Base-by-base conservation (phyloP, 1,140 invertebrate species). In the Trypoxylus dichotomus region DNA sequence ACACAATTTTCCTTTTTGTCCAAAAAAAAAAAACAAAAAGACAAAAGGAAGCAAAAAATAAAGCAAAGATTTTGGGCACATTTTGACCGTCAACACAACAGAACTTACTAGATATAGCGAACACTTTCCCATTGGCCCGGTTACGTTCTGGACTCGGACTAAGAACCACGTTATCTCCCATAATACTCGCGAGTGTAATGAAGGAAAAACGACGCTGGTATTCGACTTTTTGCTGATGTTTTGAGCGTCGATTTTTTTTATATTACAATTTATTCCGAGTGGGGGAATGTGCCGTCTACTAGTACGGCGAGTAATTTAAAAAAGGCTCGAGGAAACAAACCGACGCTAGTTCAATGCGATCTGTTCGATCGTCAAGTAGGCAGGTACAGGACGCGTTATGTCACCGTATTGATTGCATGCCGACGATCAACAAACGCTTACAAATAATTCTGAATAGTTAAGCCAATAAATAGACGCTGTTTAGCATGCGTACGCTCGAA, bases 21-120 rank as follows among this genome's bases (percentile, higher is more conserved):
- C 15, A 54, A 54, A 6, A 6, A 54, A n/a, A n/a, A n/a, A n/a
- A 54, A 54, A 2, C 42, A 43, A 43, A 43, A 8, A 8, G 15
- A 8, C 42, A 43, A 43, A 5, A 54, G 47, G 6, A 54, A 54
- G 47, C 15, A 54, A 54, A 7, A 7, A 32, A 37, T 7, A 37
- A 37, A 37, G 3, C n/a, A 37, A 37, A 5, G 0, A 7, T 37
- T 37, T 37, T 2, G 32, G 32, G 5, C 32, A 19, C 47, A n/a
- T 8, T 58, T 58, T 58, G 15, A n/a, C 2, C 47, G 15, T 13
- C 21, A 21, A 25, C 60, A 29, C 21, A n/a, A n/a, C n/a, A 25
- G 7, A 68, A 68, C 60, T 68, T 68, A 68, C 60, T 68, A 8
- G 60, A 24, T 68, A 68, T 68, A 29, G 60, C 60, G 60, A 68